Percentiles rank a stretch among this genome's conserved stretches.
Conservation (phyloP, 1,140 invertebrate genomes). For the Drosophila fuyamai region DNA sequence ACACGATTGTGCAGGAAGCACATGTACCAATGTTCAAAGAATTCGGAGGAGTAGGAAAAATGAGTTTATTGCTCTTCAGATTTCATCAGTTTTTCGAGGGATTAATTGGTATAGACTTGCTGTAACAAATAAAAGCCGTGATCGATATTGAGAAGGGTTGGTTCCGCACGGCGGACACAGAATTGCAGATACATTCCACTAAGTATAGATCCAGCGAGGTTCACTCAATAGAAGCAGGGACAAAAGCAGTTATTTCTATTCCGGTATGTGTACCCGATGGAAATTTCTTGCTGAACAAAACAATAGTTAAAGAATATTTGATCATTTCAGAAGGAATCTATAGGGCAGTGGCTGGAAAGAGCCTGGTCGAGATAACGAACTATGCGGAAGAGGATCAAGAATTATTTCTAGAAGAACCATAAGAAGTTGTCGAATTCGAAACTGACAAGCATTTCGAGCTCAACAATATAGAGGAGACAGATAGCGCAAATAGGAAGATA, state of each 20-base stretch:
- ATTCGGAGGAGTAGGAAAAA: too few relatives aligned
- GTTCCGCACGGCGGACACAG: neutral
- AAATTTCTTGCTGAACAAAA: neutral
- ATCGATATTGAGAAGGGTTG: neutral
- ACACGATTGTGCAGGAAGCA: too few relatives aligned
- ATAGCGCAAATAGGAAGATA: neutral
- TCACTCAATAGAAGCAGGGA: neutral
- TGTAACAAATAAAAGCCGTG: neutral
- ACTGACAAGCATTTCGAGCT: neutral
- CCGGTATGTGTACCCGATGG: neutral
- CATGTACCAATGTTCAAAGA: too few relatives aligned
- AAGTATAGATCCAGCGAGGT: neutral
- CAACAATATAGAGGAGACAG: neutral
- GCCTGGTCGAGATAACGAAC: neutral
- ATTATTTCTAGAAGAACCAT: too few relatives aligned
- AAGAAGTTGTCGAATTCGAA: neutral
- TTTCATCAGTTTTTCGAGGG: neutral
- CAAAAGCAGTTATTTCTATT: neutral
- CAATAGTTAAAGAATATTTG: neutral
- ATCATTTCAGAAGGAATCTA: neutral
- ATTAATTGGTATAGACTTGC: neutral
- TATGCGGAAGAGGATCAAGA: neutral
- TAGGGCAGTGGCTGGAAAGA: conserved; percentile 1
- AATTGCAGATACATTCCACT: neutral
- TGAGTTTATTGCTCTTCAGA: neutral